Conservation (phyloP, 2,888 invertebrate genomes). For the Capitulum mitella region DNA sequence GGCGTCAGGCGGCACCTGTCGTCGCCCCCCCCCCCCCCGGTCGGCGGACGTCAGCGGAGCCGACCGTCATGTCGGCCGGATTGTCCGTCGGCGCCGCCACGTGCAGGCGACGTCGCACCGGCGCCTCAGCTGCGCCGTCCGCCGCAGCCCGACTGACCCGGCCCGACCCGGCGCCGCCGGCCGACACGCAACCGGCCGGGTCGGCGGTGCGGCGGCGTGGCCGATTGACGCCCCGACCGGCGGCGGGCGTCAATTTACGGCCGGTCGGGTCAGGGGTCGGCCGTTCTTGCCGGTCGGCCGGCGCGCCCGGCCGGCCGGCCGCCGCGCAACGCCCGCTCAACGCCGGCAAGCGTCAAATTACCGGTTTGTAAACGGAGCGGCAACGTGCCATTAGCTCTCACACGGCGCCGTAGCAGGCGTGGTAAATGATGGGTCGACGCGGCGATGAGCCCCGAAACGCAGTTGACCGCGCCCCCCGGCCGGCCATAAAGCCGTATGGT, state of each 20-base stretch:
- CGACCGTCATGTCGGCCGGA: no score
- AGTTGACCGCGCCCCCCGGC: not conserved
- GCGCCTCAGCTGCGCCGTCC: no score
- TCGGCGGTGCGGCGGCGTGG: not conserved
- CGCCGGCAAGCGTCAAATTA: not conserved
- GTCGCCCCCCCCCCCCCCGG: no score
- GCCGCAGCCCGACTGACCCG: not conserved
- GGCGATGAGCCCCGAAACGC: not conserved
- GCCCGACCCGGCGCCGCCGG: not conserved
- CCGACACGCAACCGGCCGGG: not conserved
- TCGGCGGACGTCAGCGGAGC: no score
- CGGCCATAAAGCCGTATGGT: conserved; percentile 6
- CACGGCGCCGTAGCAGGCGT: not conserved
- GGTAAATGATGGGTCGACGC: not conserved
- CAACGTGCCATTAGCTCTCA: not conserved
- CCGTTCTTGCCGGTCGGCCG: not conserved
- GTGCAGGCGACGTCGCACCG: no score
- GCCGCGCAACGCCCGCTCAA: not conserved
- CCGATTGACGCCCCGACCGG: not conserved
- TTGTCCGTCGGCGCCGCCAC: no score
- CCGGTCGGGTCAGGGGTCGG: not conserved
- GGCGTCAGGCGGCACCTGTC: no score
- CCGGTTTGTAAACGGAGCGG: not conserved
- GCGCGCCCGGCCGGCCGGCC: not conserved
- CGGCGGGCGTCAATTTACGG: not conserved